Evolutionary conservation across 1,140 invertebrate genomes (phyloP).

Genomic region (Drosophila lacertosa): DNA sequence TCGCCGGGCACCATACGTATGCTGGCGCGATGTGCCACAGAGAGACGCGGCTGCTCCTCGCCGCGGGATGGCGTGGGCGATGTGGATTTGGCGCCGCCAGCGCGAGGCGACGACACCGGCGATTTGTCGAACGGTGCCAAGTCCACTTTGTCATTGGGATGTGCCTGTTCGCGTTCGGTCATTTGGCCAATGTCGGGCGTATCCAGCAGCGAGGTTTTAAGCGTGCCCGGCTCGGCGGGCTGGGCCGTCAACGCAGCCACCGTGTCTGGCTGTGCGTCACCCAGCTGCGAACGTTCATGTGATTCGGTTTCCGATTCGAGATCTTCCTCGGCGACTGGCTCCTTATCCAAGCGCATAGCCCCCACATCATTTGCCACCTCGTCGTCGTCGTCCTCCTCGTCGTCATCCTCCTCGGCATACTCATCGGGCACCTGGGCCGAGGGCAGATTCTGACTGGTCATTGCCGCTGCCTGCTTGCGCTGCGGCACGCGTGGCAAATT

Average conservation of each 20-base stretch:
- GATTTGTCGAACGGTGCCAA: slow-evolving; percentile 58
- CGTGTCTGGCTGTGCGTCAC: slow-evolving; percentile 92
- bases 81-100: slow-evolving; percentile 50
- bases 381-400: slow-evolving; percentile 47
- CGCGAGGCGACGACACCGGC: slow-evolving; percentile 30
- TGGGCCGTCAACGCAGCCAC: slow-evolving; percentile 89
- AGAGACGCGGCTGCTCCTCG: slow-evolving; percentile 68
- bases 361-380: slow-evolving; percentile 19
- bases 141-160: slow-evolving; percentile 85
- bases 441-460: slow-evolving; percentile 54
- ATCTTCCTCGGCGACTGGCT: slow-evolving; percentile 48
- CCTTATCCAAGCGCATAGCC: slow-evolving; percentile 33
- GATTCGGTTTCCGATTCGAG: slow-evolving; percentile 72
- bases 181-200: slow-evolving; percentile 93
- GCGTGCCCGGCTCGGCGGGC: slow-evolving; percentile 94
- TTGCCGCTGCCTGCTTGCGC: slow-evolving; percentile 38
- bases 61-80: slow-evolving; percentile 51
- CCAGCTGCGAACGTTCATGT: slow-evolving; percentile 66
- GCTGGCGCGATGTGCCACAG: slow-evolving; percentile 78
- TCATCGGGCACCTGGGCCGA: slow-evolving; percentile 63
- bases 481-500: slow-evolving; percentile 75
- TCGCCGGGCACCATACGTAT: slow-evolving; percentile 78
- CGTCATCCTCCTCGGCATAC: slow-evolving; percentile 62
- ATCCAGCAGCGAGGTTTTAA: slow-evolving; percentile 95
- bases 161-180: slow-evolving; percentile 96